Evolutionary conservation across 2,888 invertebrate species (phyloP).

Genomic region (Fragum whitleyi): DNA sequence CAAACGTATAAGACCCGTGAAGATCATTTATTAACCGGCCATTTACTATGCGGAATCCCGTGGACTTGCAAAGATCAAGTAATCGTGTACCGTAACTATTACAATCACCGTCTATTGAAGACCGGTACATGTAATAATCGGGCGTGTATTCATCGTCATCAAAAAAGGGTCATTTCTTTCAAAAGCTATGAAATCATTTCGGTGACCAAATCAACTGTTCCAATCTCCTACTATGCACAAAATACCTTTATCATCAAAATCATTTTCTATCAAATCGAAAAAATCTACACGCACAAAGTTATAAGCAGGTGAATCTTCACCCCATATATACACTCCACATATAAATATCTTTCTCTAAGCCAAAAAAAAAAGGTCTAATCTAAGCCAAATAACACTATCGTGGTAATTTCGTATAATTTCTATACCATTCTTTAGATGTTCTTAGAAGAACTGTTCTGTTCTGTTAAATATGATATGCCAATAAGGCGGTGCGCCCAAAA

Average conservation of each 20-base stretch:
- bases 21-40: constrained; percentile 3
- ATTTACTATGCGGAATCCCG: constrained; percentile 35
- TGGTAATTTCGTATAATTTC: constrained; percentile 4
- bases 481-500: too few species aligned
- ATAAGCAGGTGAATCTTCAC: constrained; percentile 35
- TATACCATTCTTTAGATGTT: constrained; percentile 3
- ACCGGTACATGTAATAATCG: constrained; percentile 11
- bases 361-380: constrained; percentile 10
- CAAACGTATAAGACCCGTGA: constrained; percentile 9
- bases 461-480: too few species aligned
- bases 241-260: constrained; percentile 29
- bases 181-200: constrained; percentile 19
- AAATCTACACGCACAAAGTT: constrained; percentile 38
- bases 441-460: too few species aligned
- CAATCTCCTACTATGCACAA: constrained; percentile 45
- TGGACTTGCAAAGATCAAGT: constrained; percentile 26
- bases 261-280: constrained; percentile 36
- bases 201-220: constrained; percentile 33
- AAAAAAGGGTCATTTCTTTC: neutral
- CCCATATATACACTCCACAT: constrained; percentile 32
- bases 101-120: constrained; percentile 17
- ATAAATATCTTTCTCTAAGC: constrained; percentile 13
- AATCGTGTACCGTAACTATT: constrained; percentile 14
- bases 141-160: constrained; percentile 19
- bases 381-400: constrained; percentile 14